Evolutionary conservation across 1,140 invertebrate genomes (phyloP).

Genomic region (Trichonephila inaurata): DNA sequence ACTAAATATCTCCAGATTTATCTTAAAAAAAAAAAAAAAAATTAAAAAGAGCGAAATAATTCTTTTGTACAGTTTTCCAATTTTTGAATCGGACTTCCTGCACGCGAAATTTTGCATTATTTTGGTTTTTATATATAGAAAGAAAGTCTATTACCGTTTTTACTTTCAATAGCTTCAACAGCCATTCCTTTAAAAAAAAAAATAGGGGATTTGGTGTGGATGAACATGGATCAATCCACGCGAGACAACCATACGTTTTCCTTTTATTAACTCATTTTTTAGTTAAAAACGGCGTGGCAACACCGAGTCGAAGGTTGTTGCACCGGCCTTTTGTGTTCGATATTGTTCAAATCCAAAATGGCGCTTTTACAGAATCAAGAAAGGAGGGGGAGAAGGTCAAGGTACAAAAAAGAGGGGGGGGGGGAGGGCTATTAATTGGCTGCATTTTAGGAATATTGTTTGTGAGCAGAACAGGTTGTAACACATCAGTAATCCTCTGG

Average conservation of each 20-base stretch:
- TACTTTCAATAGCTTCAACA: neutral
- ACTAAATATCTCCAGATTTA: neutral
- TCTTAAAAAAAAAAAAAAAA: neutral
- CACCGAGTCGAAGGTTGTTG: neutral
- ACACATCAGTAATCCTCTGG: neutral
- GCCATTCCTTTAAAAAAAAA: neutral
- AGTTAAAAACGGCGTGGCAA: neutral
- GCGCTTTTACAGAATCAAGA: neutral
- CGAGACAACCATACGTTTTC: neutral
- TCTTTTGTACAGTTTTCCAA: neutral
- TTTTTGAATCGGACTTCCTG: neutral
- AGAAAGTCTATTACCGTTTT: neutral
- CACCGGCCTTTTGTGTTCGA: conserved; percentile 5
- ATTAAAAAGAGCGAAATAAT: neutral
- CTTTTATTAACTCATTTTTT: neutral
- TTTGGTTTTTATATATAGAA: neutral
- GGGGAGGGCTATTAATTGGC: neutral
- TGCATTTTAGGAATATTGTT: conserved; percentile 30
- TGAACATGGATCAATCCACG: neutral
- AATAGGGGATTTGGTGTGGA: neutral
- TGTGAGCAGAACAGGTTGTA: neutral
- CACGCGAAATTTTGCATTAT: neutral
- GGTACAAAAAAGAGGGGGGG: neutral
- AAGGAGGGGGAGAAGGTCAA: neutral
- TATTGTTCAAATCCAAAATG: neutral